These are phyloP conservation scores for Plodia interpunctella DNA, from an alignment of 1,140 invertebrate species.

Conservation along the genomic window DNA sequence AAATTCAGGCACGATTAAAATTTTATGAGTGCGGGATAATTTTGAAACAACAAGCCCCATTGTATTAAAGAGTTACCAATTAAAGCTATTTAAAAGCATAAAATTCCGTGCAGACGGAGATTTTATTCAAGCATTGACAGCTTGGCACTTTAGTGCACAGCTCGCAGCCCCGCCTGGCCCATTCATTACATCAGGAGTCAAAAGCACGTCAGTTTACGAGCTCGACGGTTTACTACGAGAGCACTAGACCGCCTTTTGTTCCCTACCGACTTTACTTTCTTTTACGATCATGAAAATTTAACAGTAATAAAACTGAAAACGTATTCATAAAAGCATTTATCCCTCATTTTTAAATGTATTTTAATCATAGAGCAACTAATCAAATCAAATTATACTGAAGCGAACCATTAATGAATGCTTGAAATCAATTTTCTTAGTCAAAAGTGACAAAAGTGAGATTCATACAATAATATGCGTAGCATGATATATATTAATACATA, in stretches of 20 bases:
- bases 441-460: too few species aligned
- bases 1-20: constrained; percentile 21
- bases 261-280: constrained; percentile 28
- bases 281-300: constrained; percentile 43
- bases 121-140: constrained; percentile 38
- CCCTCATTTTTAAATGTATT: neutral
- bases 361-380: neutral
- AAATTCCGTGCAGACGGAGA: constrained; percentile 21
- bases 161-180: constrained; percentile 24
- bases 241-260: constrained; percentile 50
- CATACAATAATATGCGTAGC: too few species aligned
- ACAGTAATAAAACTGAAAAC: constrained; percentile 32
- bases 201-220: constrained; percentile 46
- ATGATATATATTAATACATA: too few species aligned
- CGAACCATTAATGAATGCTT: too few species aligned
- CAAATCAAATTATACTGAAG: too few species aligned
- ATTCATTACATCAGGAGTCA: constrained; percentile 43
- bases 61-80: constrained; percentile 33
- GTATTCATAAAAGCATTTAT: constrained; percentile 10
- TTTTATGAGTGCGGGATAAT: constrained; percentile 15
- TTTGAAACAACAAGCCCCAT: neutral
- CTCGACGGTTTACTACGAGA: constrained; percentile 46
- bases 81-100: constrained; percentile 42
- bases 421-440: too few species aligned
- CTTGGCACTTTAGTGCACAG: constrained; percentile 24